Base-by-base conservation (phyloP, 1,140 invertebrate species). In the Macrosteles quadrilineatus region DNA sequence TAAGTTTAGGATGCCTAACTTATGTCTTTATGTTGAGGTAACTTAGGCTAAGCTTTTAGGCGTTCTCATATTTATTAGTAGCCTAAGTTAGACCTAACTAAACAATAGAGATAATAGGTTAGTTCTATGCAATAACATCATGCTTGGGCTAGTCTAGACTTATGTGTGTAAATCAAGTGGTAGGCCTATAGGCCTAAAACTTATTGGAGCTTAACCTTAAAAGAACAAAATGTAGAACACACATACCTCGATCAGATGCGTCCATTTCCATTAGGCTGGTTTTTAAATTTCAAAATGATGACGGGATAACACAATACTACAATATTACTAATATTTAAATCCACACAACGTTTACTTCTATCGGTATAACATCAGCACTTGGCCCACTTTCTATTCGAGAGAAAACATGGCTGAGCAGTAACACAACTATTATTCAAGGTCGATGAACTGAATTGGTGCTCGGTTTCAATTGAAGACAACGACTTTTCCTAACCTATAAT, bases 331-430 rank as follows among this genome's bases (percentile, higher is more conserved):
- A 12, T 30, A 1, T 1, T 36, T 31, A 67, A 53, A 17, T 36
- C 30, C 66, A 67, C 47, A 50, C 50, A 4, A 40, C 31, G 50
- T 25, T 31, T 12, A 30, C 36, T 21, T 67, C 53, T 29, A 67
- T 50, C 66, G 45, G 40, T 32, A 14, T 45, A 66, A n/a, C 27
- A 19, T 43, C 64, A 59, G n/a, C n/a, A 57, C 31, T 69, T 69
- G 67, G 67, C 67, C 67, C 67, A 69, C 67, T 69, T 69, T 69
- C 67, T 57, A 59, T 69, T 69, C 50, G 32, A 43, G 29, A 69
- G 67, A 59, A 50, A 59, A 69, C 67, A 69, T 69, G 67, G 67
- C 67, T 40, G 53, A 57, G 47, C 57, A 53, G 29, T 25, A 40
- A 30, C 29, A 36, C 45, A 59, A 40, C 45, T 27, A 23, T n/a